Evolutionary conservation across 2,797 vertebrate genomes (phyloP).

Genomic region (Gallinago solitaria): DNA sequence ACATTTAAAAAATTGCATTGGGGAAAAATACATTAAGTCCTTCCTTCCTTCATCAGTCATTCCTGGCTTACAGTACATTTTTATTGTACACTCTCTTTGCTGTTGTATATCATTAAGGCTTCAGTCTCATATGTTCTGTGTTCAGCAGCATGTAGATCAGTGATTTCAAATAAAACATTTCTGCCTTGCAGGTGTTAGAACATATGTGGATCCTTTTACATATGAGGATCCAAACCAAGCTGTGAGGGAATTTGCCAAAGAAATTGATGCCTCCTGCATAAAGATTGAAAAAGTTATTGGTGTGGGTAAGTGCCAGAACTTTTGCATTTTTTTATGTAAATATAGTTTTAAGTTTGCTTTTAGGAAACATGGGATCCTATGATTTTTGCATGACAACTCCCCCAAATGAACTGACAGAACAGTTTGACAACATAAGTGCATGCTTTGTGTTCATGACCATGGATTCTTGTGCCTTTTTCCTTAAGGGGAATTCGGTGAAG

Average conservation of each 20-base stretch:
- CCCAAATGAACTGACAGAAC: not conserved
- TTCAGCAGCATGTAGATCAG: constrained; percentile 63
- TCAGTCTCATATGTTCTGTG: constrained; percentile 62
- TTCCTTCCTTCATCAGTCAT: constrained; percentile 30
- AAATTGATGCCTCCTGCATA: constrained; percentile 97
- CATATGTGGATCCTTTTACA: constrained; percentile 97
- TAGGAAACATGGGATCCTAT: not conserved
- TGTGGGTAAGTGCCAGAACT: constrained; percentile 85
- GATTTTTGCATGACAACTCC: not conserved
- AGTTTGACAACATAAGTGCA: not conserved
- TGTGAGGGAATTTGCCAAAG: constrained; percentile 97
- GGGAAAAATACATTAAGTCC: not conserved
- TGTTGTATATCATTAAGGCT: constrained; percentile 61
- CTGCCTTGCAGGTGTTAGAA: constrained; percentile 89
- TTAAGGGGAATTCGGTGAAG: constrained; percentile 95
- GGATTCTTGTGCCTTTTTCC: constrained; percentile 9
- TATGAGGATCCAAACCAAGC: constrained; percentile 99
- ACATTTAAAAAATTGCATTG: not conserved
- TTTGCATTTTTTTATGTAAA: not conserved
- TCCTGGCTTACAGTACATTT: constrained; percentile 49
- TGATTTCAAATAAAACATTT: constrained; percentile 46
- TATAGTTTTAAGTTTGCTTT: constrained; percentile 11
- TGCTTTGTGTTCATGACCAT: not conserved
- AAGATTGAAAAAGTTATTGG: constrained; percentile 99
- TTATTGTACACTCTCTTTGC: constrained; percentile 44